phyloP scores from a whole-genome alignment of 2,888 invertebrate species.

The Lochmaea capreae region DNA sequence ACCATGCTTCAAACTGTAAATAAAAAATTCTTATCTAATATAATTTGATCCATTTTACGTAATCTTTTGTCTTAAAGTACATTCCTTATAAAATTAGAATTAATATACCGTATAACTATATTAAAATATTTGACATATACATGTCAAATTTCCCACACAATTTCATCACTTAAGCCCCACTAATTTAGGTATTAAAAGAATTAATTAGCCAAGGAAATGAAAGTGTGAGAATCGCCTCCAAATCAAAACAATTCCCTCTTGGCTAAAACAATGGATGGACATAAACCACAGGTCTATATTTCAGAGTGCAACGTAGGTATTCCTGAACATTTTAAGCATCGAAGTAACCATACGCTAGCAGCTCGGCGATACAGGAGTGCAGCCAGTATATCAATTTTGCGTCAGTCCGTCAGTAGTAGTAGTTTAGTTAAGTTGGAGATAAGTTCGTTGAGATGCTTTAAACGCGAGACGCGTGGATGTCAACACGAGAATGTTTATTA shows the following conservation, averaged over 20 bases:
- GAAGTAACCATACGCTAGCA: background rate
- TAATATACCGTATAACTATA: too few species aligned
- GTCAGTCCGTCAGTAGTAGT: background rate
- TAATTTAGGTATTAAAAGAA: background rate
- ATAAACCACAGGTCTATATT: background rate
- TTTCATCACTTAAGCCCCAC: background rate
- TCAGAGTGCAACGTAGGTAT: background rate
- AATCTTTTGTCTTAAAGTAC: too few species aligned
- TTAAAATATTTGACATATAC: too few species aligned
- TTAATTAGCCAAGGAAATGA: constrained; percentile 13
- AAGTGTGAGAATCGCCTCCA: constrained; percentile 25
- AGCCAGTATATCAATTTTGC: too few species aligned
- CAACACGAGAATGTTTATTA: background rate
- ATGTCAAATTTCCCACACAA: background rate
- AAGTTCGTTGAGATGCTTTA: background rate
- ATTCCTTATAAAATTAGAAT: too few species aligned
- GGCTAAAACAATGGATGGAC: background rate
- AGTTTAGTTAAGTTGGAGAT: background rate
- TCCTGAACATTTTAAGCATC: background rate
- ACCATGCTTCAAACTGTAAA: too few species aligned
- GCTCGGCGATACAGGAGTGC: background rate
- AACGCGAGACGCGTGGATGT: background rate
- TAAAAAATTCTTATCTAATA: too few species aligned
- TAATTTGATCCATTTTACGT: too few species aligned
- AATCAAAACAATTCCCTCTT: background rate